Percentiles rank a stretch among this genome's conserved stretches.
These are phyloP conservation scores for Rhogogaster chlorosoma DNA, from an alignment of 2,888 invertebrate species.

Conservation along the genomic window DNA sequence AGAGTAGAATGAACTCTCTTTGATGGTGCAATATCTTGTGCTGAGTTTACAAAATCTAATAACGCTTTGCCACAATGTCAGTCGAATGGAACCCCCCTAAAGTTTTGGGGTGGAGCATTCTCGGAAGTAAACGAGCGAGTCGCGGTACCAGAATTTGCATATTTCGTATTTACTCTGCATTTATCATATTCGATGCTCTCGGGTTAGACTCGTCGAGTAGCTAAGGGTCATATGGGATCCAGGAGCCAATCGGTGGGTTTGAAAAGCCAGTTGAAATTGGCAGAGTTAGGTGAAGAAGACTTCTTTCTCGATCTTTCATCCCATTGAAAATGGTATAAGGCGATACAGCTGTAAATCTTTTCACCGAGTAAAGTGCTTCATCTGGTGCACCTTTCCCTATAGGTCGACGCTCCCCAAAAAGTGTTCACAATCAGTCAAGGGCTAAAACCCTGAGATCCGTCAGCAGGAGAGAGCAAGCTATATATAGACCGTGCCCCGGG, in stretches of 20 bases:
- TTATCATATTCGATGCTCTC: not conserved
- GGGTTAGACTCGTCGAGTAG: not conserved
- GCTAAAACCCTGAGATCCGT: conserved; percentile 42
- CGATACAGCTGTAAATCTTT: conserved; percentile 9
- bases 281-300: not conserved
- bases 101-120: not conserved
- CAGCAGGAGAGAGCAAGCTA: conserved; percentile 59
- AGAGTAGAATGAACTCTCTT: not conserved
- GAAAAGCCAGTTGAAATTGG: not conserved
- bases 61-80: not conserved
- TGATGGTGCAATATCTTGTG: not conserved
- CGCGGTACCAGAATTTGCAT: conserved; percentile 19
- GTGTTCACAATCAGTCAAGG: conserved; percentile 40
- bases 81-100: not conserved
- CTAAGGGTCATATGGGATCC: not conserved
- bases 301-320: not conserved
- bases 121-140: not conserved
- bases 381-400: conserved; percentile 11
- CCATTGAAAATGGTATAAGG: not conserved
- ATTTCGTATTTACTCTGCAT: conserved; percentile 4
- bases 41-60: conserved; percentile 12
- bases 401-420: not conserved
- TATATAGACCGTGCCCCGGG: conserved; percentile 72
- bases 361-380: conserved; percentile 2
- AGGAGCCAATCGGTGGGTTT: not conserved